Evolutionary conservation across 2,797 vertebrate genomes (phyloP).

Genomic region (Falco peregrinus): DNA sequence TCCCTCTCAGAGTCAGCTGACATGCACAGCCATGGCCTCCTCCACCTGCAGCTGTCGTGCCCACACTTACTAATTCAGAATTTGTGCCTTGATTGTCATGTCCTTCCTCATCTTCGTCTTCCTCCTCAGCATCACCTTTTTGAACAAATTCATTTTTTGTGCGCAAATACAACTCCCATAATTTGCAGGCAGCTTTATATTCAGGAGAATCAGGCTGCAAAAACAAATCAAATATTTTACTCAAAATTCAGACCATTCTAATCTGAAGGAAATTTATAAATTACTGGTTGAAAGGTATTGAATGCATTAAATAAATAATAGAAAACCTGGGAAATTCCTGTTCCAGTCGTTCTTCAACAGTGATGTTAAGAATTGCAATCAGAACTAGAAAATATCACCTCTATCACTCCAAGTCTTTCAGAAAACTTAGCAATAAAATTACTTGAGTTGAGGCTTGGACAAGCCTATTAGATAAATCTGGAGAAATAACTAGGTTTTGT

Average conservation of each 20-base stretch:
- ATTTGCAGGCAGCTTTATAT: constrained; percentile 93
- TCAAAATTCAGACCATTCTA: neutral
- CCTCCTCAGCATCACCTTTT: constrained; percentile 92
- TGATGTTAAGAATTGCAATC: neutral
- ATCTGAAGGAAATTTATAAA: neutral
- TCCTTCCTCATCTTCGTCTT: constrained; percentile 91
- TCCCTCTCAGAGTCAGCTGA: neutral
- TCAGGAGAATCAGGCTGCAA: constrained; percentile 91
- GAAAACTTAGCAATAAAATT: neutral
- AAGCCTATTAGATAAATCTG: neutral
- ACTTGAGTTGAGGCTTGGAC: neutral
- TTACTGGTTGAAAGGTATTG: neutral
- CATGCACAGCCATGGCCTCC: neutral
- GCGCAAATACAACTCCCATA: constrained; percentile 98
- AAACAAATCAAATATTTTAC: neutral
- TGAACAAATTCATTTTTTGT: constrained; percentile 99
- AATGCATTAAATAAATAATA: neutral
- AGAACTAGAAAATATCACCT: neutral
- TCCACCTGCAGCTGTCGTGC: neutral
- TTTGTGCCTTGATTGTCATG: constrained; percentile 86
- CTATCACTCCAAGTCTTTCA: neutral
- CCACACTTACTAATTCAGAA: constrained; percentile 85
- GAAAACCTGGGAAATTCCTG: neutral
- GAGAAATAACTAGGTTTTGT: neutral
- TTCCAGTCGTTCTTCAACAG: neutral